Conservation (phyloP, 1,140 invertebrate species). For the roundworm (Caenorhabditis elegans) region DNA sequence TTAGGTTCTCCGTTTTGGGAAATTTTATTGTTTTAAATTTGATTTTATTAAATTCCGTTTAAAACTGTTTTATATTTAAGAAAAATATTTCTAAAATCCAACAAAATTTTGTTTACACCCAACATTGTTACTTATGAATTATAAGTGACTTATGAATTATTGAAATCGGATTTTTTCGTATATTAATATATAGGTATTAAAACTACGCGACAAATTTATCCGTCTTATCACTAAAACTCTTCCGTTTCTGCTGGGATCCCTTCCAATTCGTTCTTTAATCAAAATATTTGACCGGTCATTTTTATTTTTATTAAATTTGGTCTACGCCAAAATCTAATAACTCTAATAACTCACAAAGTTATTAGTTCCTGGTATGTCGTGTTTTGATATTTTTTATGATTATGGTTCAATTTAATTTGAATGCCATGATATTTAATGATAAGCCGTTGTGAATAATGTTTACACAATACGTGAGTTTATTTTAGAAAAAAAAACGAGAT, state of each 20-base stretch:
- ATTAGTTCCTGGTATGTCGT: no score
- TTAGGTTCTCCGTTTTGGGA: background rate
- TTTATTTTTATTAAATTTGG: background rate
- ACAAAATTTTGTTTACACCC: no score
- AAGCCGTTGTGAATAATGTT: no score
- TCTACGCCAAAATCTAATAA: background rate
- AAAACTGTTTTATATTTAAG: background rate
- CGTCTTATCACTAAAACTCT: background rate
- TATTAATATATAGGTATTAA: background rate
- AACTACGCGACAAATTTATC: background rate
- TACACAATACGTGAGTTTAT: no score
- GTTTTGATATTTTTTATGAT: no score
- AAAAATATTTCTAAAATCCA: background rate
- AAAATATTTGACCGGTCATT: background rate
- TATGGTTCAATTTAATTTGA: no score
- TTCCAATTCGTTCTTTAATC: background rate
- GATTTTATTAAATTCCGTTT: background rate
- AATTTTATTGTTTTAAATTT: no score
- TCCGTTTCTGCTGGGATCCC: no score
- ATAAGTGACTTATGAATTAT: background rate
- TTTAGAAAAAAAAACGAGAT: no score
- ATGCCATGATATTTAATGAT: no score
- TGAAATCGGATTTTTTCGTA: background rate
- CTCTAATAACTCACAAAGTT: background rate
- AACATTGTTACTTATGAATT: no score